Percentiles rank a stretch among this genome's conserved stretches.
These are phyloP conservation scores for Rhea pennata DNA, from an alignment of 2,113 vertebrate genomes.

Conservation along the genomic window DNA sequence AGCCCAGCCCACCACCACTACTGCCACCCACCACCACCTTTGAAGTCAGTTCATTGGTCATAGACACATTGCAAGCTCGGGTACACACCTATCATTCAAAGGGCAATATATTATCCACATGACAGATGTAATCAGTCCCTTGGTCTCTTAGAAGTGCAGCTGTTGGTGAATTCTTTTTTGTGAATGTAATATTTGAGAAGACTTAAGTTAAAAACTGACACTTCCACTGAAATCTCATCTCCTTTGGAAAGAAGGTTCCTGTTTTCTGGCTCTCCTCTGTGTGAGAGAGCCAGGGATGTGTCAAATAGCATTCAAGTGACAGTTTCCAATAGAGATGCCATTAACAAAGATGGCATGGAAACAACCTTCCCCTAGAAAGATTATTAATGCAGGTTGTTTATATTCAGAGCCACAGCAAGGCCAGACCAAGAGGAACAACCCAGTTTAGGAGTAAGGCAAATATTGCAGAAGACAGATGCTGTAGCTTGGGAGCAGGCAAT, in stretches of 20 bases:
- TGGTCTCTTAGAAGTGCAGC: slow-evolving; percentile 77
- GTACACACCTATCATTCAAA: slow-evolving; percentile 70
- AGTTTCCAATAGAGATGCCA: slow-evolving; percentile 71
- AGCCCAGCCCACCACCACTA: slow-evolving; percentile 29
- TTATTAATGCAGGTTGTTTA: slow-evolving; percentile 42
- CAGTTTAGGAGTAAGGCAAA: background rate
- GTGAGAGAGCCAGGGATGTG: slow-evolving; percentile 73
- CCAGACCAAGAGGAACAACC: slow-evolving; percentile 17
- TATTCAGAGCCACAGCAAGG: slow-evolving; percentile 28
- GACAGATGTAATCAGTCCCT: slow-evolving; percentile 76
- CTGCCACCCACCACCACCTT: slow-evolving; percentile 57
- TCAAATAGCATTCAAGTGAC: slow-evolving; percentile 60
- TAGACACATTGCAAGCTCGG: background rate
- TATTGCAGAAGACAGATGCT: background rate
- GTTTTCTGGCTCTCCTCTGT: slow-evolving; percentile 59
- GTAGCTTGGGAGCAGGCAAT: background rate
- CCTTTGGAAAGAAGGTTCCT: slow-evolving; percentile 68
- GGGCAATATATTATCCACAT: slow-evolving; percentile 62
- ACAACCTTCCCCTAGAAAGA: slow-evolving; percentile 62
- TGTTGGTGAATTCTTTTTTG: slow-evolving; percentile 79
- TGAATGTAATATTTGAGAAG: slow-evolving; percentile 76
- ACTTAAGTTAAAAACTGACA: slow-evolving; percentile 77
- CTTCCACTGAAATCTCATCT: slow-evolving; percentile 76
- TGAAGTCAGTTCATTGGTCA: slow-evolving; percentile 51
- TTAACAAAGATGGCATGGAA: slow-evolving; percentile 73